Percentiles rank a stretch among this genome's conserved stretches.
These are phyloP conservation scores for Dicyrtoma fusca DNA, from an alignment of 2,888 invertebrate genomes.

Conservation along the genomic window DNA sequence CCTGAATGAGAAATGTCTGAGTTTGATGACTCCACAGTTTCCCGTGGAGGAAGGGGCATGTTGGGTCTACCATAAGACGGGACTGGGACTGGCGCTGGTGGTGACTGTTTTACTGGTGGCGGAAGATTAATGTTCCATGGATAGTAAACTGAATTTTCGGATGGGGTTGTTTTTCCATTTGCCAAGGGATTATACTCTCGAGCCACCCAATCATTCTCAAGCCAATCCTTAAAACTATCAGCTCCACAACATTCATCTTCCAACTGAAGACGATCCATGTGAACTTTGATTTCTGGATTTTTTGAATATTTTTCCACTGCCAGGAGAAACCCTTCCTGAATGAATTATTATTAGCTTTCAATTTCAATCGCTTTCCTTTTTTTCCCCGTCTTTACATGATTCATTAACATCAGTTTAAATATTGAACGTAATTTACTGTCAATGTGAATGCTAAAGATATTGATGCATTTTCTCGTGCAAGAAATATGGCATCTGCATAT, in stretches of 20 bases:
- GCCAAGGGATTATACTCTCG: constrained; percentile 16
- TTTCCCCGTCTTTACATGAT: no score
- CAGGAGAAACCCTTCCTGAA: constrained; percentile 16
- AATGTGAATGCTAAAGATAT: no score
- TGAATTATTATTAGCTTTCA: neutral
- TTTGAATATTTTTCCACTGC: constrained; percentile 9
- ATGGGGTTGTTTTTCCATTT: neutral
- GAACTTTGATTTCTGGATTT: neutral
- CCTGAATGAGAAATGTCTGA: constrained; percentile 7
- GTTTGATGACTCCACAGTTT: neutral
- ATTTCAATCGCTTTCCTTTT: no score
- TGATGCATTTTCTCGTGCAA: no score
- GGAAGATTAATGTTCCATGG: constrained; percentile 16
- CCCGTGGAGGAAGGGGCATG: neutral
- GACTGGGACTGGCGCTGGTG: neutral
- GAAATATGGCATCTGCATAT: no score
- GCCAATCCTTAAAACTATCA: constrained; percentile 32
- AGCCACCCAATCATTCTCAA: constrained; percentile 27
- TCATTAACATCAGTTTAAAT: no score
- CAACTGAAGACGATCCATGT: constrained; percentile 24
- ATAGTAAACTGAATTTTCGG: constrained; percentile 25
- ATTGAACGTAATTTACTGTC: no score
- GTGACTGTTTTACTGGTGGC: no score
- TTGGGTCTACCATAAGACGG: no score
- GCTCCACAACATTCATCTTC: constrained; percentile 35